A percentile compares a stretch with the other conserved stretches of the same genome.
These are phyloP conservation scores for Salvator merianae DNA, from an alignment of 2,113 vertebrate genomes.

Conservation along the genomic window DNA sequence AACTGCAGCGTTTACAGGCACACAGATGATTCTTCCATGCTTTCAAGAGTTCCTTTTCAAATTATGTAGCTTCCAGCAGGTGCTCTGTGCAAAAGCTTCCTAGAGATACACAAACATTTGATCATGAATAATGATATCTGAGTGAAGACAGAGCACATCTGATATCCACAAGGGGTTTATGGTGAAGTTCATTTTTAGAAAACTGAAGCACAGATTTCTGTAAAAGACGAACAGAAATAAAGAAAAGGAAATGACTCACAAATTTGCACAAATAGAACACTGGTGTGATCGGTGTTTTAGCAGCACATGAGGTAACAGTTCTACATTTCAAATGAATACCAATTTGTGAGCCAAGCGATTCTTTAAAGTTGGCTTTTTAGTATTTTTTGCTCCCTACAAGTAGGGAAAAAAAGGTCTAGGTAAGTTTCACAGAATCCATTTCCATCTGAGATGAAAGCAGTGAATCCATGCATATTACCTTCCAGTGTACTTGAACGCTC, in stretches of 20 bases:
- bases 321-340: slow-evolving; percentile 18
- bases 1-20: slow-evolving; percentile 26
- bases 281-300: slow-evolving; percentile 32
- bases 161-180: background rate
- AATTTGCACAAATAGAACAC: background rate
- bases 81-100: slow-evolving; percentile 54
- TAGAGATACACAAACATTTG: slow-evolving; percentile 58
- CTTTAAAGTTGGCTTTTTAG: background rate
- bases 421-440: background rate
- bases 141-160: slow-evolving; percentile 40
- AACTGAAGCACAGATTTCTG: slow-evolving; percentile 34
- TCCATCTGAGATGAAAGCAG: background rate
- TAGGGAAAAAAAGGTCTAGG: background rate
- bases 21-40: slow-evolving; percentile 17
- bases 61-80: slow-evolving; percentile 58
- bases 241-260: slow-evolving; percentile 28
- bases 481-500: no score
- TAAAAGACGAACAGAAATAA: slow-evolving; percentile 26
- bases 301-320: background rate
- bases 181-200: slow-evolving; percentile 25
- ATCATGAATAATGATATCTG: slow-evolving; percentile 49
- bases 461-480: no score
- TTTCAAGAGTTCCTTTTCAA: slow-evolving; percentile 47
- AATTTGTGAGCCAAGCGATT: background rate
- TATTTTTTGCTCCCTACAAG: background rate